Percentiles rank a stretch among this genome's conserved stretches.
These are phyloP conservation scores for Octomys mimax DNA, from an alignment of 2,797 vertebrate species.

Conservation along the genomic window DNA sequence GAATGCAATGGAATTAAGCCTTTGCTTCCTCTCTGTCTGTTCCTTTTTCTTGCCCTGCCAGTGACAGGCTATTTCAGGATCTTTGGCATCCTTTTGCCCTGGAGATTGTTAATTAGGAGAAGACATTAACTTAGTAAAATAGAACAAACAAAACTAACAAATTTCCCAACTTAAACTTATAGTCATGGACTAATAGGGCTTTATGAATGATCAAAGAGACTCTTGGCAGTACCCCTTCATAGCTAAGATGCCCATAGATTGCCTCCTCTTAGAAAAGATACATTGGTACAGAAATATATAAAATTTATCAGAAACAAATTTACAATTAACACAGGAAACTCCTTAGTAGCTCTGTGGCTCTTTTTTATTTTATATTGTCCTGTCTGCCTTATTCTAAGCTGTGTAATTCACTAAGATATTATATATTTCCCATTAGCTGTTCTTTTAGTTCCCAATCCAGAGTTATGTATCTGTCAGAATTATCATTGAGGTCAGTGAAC, in stretches of 20 bases:
- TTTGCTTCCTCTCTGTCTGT: slow-evolving; percentile 5
- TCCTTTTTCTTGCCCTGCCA: slow-evolving; percentile 24
- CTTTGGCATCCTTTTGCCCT: not conserved
- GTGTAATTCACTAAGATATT: not conserved
- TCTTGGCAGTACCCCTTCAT: slow-evolving; percentile 34
- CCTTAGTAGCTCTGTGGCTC: not conserved
- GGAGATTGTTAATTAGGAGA: slow-evolving; percentile 52
- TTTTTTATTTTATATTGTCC: slow-evolving; percentile 67
- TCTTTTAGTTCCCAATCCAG: slow-evolving; percentile 54
- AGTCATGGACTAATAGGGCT: not conserved
- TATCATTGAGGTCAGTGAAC: slow-evolving; percentile 45
- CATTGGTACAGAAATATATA: not conserved
- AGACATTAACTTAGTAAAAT: slow-evolving; percentile 35
- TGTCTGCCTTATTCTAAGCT: slow-evolving; percentile 39
- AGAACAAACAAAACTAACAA: not conserved
- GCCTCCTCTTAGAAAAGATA: not conserved
- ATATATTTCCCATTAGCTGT: slow-evolving; percentile 42
- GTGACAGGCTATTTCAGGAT: slow-evolving; percentile 10
- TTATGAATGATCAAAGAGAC: slow-evolving; percentile 31
- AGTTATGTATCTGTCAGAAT: slow-evolving; percentile 53
- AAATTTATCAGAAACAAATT: not conserved
- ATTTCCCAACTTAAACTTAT: not conserved
- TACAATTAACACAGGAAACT: slow-evolving; percentile 43
- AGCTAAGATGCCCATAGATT: not conserved
- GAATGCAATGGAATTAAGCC: slow-evolving; percentile 50